Percentiles rank a stretch among this genome's conserved stretches.
Evolutionary conservation across 1,140 invertebrate genomes (phyloP).

Genomic region (Ceratosolen solmsi): DNA sequence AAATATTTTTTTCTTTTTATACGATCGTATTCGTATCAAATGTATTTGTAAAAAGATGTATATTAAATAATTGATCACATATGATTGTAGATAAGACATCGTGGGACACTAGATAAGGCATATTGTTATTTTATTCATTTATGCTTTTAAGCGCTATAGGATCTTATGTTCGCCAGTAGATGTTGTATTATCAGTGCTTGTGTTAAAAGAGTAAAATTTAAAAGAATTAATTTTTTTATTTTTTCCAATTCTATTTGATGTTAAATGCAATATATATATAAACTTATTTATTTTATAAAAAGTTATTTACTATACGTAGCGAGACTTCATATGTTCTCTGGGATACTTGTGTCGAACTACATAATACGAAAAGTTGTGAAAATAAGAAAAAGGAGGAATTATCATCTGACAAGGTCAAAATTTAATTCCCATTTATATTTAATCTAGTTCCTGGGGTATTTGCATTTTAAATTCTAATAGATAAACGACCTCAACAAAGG

Average conservation of each 20-base stretch:
- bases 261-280: too few species aligned
- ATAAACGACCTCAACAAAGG: slow-evolving; percentile 22
- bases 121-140: background rate
- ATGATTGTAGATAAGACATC: background rate
- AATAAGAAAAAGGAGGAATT: background rate
- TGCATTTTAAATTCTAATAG: background rate
- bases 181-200: too few species aligned
- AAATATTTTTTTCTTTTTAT: background rate
- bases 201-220: too few species aligned
- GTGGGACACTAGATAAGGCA: background rate
- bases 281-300: too few species aligned
- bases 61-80: background rate
- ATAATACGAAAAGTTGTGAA: background rate
- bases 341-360: background rate
- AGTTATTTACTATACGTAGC: too few species aligned
- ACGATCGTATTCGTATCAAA: background rate
- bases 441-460: slow-evolving; percentile 9
- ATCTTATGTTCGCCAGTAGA: background rate
- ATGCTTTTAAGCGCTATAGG: background rate
- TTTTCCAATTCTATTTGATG: too few species aligned
- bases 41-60: background rate
- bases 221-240: too few species aligned
- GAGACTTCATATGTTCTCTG: too few species aligned
- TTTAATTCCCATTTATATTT: slow-evolving; percentile 26
- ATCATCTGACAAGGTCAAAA: slow-evolving; percentile 3